Evolutionary conservation across 2,888 invertebrate species (phyloP).

Genomic region (Acrobasis suavella): DNA sequence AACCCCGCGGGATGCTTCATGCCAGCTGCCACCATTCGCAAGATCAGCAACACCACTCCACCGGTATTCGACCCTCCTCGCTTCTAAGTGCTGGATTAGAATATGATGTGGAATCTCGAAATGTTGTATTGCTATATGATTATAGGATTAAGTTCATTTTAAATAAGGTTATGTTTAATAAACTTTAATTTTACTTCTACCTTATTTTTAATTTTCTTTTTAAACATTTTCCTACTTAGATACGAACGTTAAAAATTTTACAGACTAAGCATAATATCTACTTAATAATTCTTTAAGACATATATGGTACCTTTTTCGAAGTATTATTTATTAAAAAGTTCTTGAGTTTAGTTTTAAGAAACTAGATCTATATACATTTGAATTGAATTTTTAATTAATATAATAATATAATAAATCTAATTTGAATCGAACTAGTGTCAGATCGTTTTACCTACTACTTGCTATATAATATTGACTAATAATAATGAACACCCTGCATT

Average conservation of each 20-base stretch:
- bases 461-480: too few species aligned
- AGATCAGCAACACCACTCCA: conserved; percentile 41
- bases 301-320: too few species aligned
- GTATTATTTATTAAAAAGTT: too few species aligned
- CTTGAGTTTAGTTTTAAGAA: too few species aligned
- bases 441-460: too few species aligned
- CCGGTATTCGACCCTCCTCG: conserved; percentile 33
- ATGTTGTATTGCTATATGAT: conserved; percentile 2
- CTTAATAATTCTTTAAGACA: too few species aligned
- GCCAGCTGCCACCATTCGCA: conserved; percentile 56
- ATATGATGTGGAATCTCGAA: conserved; percentile 43
- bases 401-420: too few species aligned
- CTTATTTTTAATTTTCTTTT: background rate
- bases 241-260: background rate
- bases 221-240: background rate
- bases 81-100: conserved; percentile 12
- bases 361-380: too few species aligned
- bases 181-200: background rate
- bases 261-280: too few species aligned
- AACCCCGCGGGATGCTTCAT: conserved; percentile 50
- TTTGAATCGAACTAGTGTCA: too few species aligned
- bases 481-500: too few species aligned
- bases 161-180: conserved; percentile 13
- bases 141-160: background rate
- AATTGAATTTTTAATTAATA: too few species aligned